Evolutionary conservation across 2,797 vertebrate genomes (phyloP).

Genomic region (Gambelia wislizenii): DNA sequence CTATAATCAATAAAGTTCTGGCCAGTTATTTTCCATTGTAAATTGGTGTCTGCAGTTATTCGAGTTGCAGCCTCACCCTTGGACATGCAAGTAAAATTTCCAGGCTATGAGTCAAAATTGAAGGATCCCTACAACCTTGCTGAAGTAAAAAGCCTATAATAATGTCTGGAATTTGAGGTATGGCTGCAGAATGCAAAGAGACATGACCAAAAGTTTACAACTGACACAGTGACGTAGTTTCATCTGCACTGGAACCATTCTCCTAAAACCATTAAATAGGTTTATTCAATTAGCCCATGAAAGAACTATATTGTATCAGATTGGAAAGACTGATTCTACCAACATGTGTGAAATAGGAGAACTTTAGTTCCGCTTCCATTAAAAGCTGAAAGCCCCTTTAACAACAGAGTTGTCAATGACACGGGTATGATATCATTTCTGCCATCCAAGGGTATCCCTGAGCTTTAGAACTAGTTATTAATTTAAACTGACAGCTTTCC

Average conservation of each 20-base stretch:
- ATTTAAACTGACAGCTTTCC: slow-evolving; percentile 29
- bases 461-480: slow-evolving; percentile 23
- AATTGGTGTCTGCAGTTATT: too few species aligned
- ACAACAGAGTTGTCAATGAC: slow-evolving; percentile 1
- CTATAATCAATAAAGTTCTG: too few species aligned
- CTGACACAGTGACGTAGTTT: not conserved
- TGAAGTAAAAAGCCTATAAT: not conserved
- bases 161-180: not conserved
- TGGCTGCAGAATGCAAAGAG: not conserved
- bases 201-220: not conserved
- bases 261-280: slow-evolving; percentile 1
- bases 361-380: not conserved
- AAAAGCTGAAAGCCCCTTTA: slow-evolving; percentile 31
- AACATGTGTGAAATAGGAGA: slow-evolving; percentile 21
- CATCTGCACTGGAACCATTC: not conserved
- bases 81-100: too few species aligned
- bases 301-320: slow-evolving; percentile 22
- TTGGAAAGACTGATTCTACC: not conserved
- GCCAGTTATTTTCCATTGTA: too few species aligned
- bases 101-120: too few species aligned
- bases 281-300: slow-evolving; percentile 16
- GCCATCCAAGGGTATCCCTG: slow-evolving; percentile 18
- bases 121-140: not conserved
- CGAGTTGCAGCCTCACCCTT: too few species aligned
- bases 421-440: not conserved